A percentile compares a stretch with the other conserved stretches of the same genome.
phyloP scores from a whole-genome alignment of 2,888 invertebrate species.

The Trimorus sp. region DNA sequence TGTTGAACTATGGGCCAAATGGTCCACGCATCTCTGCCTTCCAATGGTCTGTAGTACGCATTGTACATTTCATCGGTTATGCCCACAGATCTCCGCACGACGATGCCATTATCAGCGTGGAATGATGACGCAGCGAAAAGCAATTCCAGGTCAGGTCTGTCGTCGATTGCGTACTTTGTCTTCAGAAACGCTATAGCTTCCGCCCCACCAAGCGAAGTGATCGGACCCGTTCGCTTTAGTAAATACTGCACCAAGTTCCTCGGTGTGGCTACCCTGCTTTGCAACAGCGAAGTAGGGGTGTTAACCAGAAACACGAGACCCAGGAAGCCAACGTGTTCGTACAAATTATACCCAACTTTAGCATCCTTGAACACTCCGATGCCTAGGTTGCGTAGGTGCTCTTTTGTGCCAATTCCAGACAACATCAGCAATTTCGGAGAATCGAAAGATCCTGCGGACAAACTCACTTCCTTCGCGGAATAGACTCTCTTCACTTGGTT shows the following conservation, averaged over 20 bases:
- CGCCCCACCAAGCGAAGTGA: conserved; percentile 81
- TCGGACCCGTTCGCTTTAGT: conserved; percentile 76
- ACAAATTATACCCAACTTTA: conserved; percentile 86
- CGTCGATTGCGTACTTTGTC: conserved; percentile 80
- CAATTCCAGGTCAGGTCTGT: conserved; percentile 81
- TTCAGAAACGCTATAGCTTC: conserved; percentile 81
- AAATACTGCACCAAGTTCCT: conserved; percentile 77
- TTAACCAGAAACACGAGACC: conserved; percentile 87
- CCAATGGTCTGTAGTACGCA: conserved; percentile 80
- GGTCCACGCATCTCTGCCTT: conserved; percentile 81
- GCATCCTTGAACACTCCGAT: conserved; percentile 85
- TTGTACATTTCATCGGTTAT: conserved; percentile 80
- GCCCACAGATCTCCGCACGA: conserved; percentile 75
- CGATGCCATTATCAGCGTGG: conserved; percentile 82
- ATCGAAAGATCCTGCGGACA: conserved; percentile 90
- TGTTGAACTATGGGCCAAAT: conserved; percentile 88
- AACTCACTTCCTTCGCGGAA: conserved; percentile 85
- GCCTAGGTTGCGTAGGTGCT: conserved; percentile 83
- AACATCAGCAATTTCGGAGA: conserved; percentile 89
- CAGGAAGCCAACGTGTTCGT: conserved; percentile 86
- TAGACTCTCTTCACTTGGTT: conserved; percentile 77
- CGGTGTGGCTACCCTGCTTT: conserved; percentile 71
- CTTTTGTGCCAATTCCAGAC: conserved; percentile 86
- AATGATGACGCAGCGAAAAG: conserved; percentile 82
- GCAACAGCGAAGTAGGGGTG: conserved; percentile 83